phyloP scores from a whole-genome alignment of 1,140 invertebrate species.

The Branchinecta lynchi region DNA sequence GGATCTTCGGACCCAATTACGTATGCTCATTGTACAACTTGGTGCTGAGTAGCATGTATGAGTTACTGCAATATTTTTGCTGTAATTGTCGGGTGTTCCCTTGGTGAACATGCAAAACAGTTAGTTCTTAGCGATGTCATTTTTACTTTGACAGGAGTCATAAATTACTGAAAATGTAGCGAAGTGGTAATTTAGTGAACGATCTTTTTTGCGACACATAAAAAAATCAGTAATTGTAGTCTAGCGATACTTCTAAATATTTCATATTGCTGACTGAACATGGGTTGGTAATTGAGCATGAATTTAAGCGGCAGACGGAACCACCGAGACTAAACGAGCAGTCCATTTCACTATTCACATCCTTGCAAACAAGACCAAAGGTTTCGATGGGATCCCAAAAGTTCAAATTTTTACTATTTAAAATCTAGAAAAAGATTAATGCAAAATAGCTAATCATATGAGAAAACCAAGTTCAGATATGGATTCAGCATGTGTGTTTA shows the following conservation, averaged over 20 bases:
- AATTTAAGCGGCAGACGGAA: too few relatives aligned
- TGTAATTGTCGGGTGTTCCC: not conserved
- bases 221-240: not conserved
- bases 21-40: not conserved
- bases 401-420: too few relatives aligned
- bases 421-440: too few relatives aligned
- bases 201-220: not conserved
- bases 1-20: not conserved
- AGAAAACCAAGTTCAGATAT: too few relatives aligned
- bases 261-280: too few relatives aligned
- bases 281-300: too few relatives aligned
- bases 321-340: too few relatives aligned
- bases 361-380: too few relatives aligned
- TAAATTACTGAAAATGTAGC: conserved; percentile 7
- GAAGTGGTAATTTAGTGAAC: conserved; percentile 7
- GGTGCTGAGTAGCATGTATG: not conserved
- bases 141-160: not conserved
- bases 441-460: too few relatives aligned
- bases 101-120: not conserved
- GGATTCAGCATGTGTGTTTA: too few relatives aligned
- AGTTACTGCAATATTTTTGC: not conserved
- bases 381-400: too few relatives aligned
- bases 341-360: too few relatives aligned
- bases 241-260: not conserved
- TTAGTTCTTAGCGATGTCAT: not conserved